Evolutionary conservation across 2,113 vertebrate genomes (phyloP).

Genomic region (Nanorana parkeri): DNA sequence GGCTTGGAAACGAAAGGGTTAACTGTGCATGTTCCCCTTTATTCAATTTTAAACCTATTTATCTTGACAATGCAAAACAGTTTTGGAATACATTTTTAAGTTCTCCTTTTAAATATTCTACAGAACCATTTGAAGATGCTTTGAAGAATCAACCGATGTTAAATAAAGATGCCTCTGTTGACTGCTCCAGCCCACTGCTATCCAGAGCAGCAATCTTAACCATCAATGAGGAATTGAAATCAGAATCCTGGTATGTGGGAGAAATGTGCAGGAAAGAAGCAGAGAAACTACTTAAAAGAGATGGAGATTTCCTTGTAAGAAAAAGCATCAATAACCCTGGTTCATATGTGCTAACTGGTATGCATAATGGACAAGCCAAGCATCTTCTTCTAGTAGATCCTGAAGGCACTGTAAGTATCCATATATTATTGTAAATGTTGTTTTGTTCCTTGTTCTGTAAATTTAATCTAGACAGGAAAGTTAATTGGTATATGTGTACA

Average conservation of each 20-base stretch:
- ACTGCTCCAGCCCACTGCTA: constrained; percentile 83
- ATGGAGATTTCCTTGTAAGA: constrained; percentile 95
- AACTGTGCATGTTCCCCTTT: no score
- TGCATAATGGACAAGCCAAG: constrained; percentile 92
- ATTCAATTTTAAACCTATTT: no score
- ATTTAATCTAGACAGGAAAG: neutral
- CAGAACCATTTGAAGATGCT: constrained; percentile 96
- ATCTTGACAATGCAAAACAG: no score
- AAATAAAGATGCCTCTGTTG: constrained; percentile 80
- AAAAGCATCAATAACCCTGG: constrained; percentile 94
- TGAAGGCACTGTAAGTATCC: constrained; percentile 87
- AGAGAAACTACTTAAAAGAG: constrained; percentile 85
- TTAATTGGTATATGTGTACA: neutral
- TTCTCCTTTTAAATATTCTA: neutral
- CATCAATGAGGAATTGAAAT: constrained; percentile 81
- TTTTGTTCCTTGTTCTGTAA: neutral
- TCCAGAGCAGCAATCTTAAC: constrained; percentile 74
- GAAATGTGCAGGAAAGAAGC: constrained; percentile 95
- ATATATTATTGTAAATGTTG: neutral
- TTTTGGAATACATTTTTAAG: no score
- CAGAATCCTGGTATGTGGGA: constrained; percentile 90
- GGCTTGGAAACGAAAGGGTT: no score
- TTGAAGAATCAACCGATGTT: constrained; percentile 80
- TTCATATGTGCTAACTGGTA: constrained; percentile 93
- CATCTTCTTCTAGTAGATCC: constrained; percentile 95